These are phyloP conservation scores for Batillaria attramentaria DNA, from an alignment of 1,140 invertebrate genomes.

Conservation along the genomic window DNA sequence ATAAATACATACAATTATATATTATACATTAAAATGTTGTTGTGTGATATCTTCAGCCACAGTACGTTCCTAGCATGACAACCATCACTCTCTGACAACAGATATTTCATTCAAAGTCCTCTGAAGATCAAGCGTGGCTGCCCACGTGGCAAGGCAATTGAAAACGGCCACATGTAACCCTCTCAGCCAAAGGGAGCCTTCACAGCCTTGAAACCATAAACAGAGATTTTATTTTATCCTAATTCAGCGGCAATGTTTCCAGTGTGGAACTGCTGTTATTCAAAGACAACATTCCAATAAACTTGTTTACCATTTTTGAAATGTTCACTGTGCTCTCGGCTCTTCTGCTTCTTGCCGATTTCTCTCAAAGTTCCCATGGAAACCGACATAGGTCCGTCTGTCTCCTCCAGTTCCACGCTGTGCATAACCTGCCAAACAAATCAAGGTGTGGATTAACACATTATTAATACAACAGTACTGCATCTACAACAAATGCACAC, in stretches of 20 bases:
- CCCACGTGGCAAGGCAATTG: no score
- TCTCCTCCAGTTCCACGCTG: slow-evolving; percentile 10
- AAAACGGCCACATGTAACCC: no score
- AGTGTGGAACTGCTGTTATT: neutral
- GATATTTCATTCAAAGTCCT: no score
- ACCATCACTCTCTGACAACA: no score
- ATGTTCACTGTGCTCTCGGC: neutral
- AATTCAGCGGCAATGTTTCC: neutral
- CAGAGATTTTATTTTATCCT: neutral
- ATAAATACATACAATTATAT: no score
- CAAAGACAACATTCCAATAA: no score
- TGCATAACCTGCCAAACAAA: neutral
- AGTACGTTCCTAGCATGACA: no score
- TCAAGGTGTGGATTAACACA: neutral
- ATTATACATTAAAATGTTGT: no score
- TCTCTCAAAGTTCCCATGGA: neutral
- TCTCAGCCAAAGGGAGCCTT: neutral
- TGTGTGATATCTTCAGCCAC: no score
- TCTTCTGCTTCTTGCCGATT: neutral
- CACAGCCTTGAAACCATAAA: neutral
- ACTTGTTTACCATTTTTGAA: neutral
- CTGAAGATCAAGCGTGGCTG: no score
- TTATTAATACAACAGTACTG: neutral
- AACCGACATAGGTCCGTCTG: neutral
- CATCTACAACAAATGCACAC: neutral